Evolutionary conservation across 2,113 vertebrate species (phyloP).

Genomic region (Psephotus haematonotus): DNA sequence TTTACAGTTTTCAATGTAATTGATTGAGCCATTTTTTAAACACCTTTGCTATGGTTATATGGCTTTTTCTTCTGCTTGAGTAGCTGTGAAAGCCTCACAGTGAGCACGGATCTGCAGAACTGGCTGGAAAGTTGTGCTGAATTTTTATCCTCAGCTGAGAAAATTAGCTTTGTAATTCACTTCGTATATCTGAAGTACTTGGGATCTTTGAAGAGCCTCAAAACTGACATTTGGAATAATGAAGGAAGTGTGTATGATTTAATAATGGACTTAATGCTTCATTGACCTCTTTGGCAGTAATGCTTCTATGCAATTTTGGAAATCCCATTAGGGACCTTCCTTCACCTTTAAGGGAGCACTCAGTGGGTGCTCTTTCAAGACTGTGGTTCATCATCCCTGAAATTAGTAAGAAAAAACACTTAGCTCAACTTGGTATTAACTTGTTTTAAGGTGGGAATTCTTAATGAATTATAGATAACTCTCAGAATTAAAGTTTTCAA

Average conservation of each 20-base stretch:
- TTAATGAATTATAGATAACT: neutral
- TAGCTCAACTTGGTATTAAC: neutral
- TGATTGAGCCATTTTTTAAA: neutral
- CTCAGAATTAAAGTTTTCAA: neutral
- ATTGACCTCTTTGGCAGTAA: neutral
- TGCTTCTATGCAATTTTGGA: neutral
- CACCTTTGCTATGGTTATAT: neutral
- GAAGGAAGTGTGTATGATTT: neutral
- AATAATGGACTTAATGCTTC: conserved; percentile 38
- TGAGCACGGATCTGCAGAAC: neutral
- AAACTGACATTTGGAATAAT: conserved; percentile 42
- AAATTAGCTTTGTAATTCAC: conserved; percentile 37
- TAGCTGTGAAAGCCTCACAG: neutral
- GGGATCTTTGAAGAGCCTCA: conserved; percentile 30
- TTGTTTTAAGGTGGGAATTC: neutral
- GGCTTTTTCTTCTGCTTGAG: neutral
- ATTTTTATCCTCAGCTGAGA: neutral
- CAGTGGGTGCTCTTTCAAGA: conserved; percentile 2
- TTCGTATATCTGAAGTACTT: conserved; percentile 29
- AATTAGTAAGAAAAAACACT: neutral
- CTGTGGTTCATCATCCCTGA: neutral
- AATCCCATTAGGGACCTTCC: conserved; percentile 21
- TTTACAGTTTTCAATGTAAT: neutral
- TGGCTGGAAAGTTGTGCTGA: neutral
- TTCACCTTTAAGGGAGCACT: conserved; percentile 13